phyloP scores from a whole-genome alignment of 2,888 invertebrate genomes.

The Tolmerus cingulatus region DNA sequence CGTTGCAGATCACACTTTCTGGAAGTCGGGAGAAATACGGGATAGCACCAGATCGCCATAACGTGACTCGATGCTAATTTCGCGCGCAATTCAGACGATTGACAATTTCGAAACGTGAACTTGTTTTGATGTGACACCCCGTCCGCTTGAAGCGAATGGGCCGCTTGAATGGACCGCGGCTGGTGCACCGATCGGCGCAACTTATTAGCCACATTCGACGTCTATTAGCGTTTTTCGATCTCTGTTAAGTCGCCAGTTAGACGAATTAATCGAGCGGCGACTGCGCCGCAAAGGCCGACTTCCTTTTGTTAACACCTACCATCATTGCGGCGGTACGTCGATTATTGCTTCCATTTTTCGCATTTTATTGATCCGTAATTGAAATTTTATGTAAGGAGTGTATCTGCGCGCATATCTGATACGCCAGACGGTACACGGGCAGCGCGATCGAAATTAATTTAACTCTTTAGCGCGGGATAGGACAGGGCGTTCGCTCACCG shows the following conservation, averaged over 20 bases:
- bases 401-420: slow-evolving; percentile 1
- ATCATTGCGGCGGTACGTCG: background rate
- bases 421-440: slow-evolving; percentile 14
- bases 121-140: background rate
- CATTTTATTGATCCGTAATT: slow-evolving; percentile 40
- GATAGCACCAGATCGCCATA: background rate
- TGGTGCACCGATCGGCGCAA: background rate
- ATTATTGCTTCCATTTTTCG: slow-evolving; percentile 29
- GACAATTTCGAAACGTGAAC: background rate
- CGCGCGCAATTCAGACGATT: background rate
- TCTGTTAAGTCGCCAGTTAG: background rate
- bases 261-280: slow-evolving; percentile 18
- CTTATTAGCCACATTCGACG: background rate
- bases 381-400: slow-evolving; percentile 40
- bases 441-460: slow-evolving; percentile 38
- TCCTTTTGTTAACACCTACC: slow-evolving; percentile 17
- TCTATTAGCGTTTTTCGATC: background rate
- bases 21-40: background rate
- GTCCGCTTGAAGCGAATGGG: background rate
- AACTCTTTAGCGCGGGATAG: slow-evolving; percentile 26
- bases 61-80: slow-evolving; percentile 11
- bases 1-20: slow-evolving; percentile 3
- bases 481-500: slow-evolving; percentile 5
- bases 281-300: background rate
- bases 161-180: background rate